Evolutionary conservation across 2,797 vertebrate species (phyloP), one percentile per base, ranked within the genome.

Genomic region (Catamblyrhynchus diadema): DNA sequence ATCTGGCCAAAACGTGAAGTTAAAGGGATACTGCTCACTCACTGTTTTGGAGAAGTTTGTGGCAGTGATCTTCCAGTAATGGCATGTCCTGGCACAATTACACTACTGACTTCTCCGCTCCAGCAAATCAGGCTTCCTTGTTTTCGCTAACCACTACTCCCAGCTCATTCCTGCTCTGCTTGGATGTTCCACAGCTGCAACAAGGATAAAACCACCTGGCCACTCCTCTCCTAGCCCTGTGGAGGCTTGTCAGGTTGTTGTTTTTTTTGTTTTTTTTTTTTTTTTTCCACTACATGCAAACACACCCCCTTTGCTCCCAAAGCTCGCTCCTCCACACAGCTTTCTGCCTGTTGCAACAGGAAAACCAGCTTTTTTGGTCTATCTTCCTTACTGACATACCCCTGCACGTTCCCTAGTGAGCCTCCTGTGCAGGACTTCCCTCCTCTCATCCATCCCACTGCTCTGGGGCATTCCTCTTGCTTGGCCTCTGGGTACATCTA

Each of bases 171-270:
- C 71, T 51, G 27, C 17, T 59, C 41, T 20, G 67, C 42, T 72
- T 19, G 47, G 20, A 42, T 10, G 25, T 8, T 32, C 28, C 23
- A 27, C 0, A 2, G 39, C 16, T 50, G 23, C 35, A 81, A 12
- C 4, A 57, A 80, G 12, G 33, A 37, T 14, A 56, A 21, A 79
- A 67, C 50, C 14, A 27, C 11, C 23, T 10, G 12, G 9, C 30
- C 14, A 33, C 21, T 60, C 14, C 24, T 61, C 17, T 54, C 56
- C n/a, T 22, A 67, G 15, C 37, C 7, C 14, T 28, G 19, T 5
- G 4, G 21, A 79, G 27, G 28, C 2, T 62, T 33, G 9, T 39
- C 3, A 1, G 4, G 4, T 16, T 41, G 2, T 7, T 14, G 42
- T 4, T 18, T n/a, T 50, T 7, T 33, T 25, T 59, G 17, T 21